Evolutionary conservation across 2,113 vertebrate species (phyloP).

Genomic region (Pedetes capensis): DNA sequence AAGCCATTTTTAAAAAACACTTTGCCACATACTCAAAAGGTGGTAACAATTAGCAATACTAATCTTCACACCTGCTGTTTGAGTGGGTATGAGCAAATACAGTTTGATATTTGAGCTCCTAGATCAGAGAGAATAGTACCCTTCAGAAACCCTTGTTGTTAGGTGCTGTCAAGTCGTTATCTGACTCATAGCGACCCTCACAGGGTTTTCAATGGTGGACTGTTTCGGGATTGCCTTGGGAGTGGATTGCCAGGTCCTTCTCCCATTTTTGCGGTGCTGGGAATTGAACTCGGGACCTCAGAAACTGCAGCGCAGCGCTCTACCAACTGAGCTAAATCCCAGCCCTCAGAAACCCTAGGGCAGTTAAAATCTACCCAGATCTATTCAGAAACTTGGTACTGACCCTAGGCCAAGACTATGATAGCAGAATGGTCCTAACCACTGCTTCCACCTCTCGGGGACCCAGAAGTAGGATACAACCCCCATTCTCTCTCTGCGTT

Average conservation of each 20-base stretch:
- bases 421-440: neutral
- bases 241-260: no score
- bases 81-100: neutral
- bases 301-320: no score
- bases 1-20: no score
- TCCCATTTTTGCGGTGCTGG: no score
- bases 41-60: neutral
- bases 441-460: neutral
- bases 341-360: neutral
- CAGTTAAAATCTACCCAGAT: no score
- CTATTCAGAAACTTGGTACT: neutral
- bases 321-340: no score
- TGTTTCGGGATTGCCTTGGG: no score
- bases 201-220: no score
- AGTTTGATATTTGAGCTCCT: neutral
- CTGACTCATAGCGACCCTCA: no score
- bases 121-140: neutral
- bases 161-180: no score
- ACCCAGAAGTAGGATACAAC: neutral
- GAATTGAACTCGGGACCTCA: no score
- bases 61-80: neutral
- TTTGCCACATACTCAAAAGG: neutral
- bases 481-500: neutral
- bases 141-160: neutral
- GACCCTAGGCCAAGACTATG: neutral